phyloP scores from a whole-genome alignment of 2,888 invertebrate species.

The Pimpla rufipes region DNA sequence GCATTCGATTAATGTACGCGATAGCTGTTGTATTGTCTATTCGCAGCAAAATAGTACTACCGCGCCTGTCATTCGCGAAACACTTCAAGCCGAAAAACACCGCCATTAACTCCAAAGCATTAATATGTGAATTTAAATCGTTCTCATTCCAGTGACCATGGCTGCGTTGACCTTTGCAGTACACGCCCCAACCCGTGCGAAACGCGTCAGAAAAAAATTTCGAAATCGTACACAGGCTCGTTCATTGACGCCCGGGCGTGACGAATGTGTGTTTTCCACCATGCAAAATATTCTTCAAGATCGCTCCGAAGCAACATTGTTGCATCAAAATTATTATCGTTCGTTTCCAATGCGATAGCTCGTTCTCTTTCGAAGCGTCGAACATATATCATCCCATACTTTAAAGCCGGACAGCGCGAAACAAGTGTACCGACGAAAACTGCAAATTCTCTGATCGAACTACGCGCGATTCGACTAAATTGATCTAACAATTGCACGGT shows the following conservation, averaged over 20 bases:
- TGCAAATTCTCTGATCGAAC: conserved; percentile 40
- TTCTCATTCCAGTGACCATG: no score
- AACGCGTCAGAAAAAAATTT: conserved; percentile 69
- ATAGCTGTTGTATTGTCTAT: conserved; percentile 56
- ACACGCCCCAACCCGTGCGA: conserved; percentile 60
- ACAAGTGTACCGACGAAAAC: conserved; percentile 21
- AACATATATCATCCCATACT: conserved; percentile 34
- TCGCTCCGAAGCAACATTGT: conserved; percentile 10
- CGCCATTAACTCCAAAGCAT: conserved; percentile 59
- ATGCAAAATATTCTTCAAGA: conserved; percentile 15
- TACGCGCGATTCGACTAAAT: conserved; percentile 24
- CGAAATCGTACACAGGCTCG: conserved; percentile 40
- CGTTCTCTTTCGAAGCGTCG: conserved; percentile 32
- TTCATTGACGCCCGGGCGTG: conserved; percentile 42
- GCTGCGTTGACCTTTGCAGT: conserved; percentile 27
- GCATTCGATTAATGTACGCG: conserved; percentile 48
- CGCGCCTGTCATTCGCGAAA: conserved; percentile 11
- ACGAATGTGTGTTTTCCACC: conserved; percentile 21
- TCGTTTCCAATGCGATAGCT: conserved; percentile 15
- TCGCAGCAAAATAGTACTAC: conserved; percentile 30
- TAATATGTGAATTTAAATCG: conserved; percentile 53
- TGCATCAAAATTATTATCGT: conserved; percentile 37
- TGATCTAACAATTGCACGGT: not conserved
- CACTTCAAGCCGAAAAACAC: conserved; percentile 40
- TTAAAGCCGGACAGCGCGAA: conserved; percentile 34